Evolutionary conservation across 2,888 invertebrate genomes (phyloP).

Genomic region (Scelioninae gen. 1): DNA sequence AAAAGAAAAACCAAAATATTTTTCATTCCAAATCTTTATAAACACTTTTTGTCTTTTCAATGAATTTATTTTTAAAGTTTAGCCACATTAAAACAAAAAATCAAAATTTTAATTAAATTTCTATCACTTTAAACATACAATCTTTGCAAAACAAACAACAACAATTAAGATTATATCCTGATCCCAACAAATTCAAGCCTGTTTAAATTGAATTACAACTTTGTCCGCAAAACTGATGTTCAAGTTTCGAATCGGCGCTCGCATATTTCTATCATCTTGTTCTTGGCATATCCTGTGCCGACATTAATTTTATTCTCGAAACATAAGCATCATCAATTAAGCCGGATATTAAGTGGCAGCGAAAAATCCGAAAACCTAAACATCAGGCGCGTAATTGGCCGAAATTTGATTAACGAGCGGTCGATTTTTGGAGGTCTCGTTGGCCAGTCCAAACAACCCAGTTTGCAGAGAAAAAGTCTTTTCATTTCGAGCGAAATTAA

Average conservation of each 20-base stretch:
- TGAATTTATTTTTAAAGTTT: too few relatives aligned
- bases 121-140: neutral
- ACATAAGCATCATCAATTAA: constrained; percentile 21
- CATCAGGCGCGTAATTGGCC: neutral
- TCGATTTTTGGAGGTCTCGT: neutral
- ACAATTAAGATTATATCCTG: neutral
- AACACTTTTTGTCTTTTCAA: too few relatives aligned
- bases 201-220: constrained; percentile 16
- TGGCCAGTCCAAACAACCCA: constrained; percentile 5
- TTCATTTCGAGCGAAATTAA: constrained; percentile 12
- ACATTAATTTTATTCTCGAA: constrained; percentile 31
- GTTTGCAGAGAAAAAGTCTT: neutral
- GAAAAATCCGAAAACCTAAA: constrained; percentile 1
- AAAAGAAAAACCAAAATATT: too few relatives aligned
- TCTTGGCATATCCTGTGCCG: constrained; percentile 16
- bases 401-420: constrained; percentile 2
- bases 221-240: constrained; percentile 2
- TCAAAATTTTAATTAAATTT: neutral
- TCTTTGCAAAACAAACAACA: neutral
- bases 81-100: neutral
- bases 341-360: neutral
- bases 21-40: too few relatives aligned
- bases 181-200: neutral
- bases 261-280: constrained; percentile 30
- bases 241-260: neutral